These are phyloP conservation scores for Biston betularia DNA, from an alignment of 2,888 invertebrate genomes.

Conservation along the genomic window DNA sequence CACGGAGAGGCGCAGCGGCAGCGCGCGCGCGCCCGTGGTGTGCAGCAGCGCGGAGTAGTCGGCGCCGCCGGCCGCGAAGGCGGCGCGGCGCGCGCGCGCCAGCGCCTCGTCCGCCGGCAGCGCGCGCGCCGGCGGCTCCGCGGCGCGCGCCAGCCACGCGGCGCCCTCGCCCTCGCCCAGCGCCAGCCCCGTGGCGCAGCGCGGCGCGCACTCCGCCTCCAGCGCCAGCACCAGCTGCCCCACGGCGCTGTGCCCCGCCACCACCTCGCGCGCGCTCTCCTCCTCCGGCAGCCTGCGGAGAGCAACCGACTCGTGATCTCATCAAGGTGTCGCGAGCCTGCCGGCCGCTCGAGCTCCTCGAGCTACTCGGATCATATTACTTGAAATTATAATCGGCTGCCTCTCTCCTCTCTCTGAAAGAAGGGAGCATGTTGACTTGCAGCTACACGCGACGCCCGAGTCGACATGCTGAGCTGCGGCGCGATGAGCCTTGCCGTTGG, in stretches of 20 bases:
- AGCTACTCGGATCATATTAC: too few species aligned
- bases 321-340: too few species aligned
- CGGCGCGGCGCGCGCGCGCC: slow-evolving; percentile 44
- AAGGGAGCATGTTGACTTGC: too few species aligned
- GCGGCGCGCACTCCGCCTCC: slow-evolving; percentile 88
- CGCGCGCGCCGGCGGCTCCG: slow-evolving; percentile 39
- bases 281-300: slow-evolving; percentile 29
- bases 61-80: slow-evolving; percentile 56
- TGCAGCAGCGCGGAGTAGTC: slow-evolving; percentile 85
- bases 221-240: slow-evolving; percentile 91
- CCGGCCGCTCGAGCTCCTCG: too few species aligned
- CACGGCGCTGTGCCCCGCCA: slow-evolving; percentile 69
- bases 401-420: too few species aligned
- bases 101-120: slow-evolving; percentile 43
- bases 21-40: slow-evolving; percentile 16
- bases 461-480: too few species aligned
- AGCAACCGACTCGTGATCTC: too few species aligned
- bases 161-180: slow-evolving; percentile 65
- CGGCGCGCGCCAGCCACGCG: slow-evolving; percentile 52
- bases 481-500: too few species aligned
- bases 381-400: too few species aligned
- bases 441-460: too few species aligned
- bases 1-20: slow-evolving; percentile 5
- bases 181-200: slow-evolving; percentile 92
- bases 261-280: slow-evolving; percentile 51